These are phyloP conservation scores for Leucophora obtusa DNA, from an alignment of 2,888 invertebrate species.

Conservation along the genomic window DNA sequence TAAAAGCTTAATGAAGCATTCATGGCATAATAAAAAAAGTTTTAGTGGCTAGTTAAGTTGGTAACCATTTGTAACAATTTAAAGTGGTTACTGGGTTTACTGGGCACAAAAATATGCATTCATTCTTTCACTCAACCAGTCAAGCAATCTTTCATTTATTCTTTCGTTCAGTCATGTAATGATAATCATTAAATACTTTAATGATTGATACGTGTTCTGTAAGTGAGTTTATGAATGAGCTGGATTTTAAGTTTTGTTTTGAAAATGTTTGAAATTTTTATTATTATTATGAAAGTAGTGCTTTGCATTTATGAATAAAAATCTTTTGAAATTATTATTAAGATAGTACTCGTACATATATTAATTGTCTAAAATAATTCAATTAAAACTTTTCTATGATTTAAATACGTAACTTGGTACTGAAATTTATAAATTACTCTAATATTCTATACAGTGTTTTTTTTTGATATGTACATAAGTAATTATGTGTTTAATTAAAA, in stretches of 20 bases:
- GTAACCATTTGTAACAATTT: constrained; percentile 61
- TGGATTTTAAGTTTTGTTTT: neutral
- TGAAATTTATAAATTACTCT: too few species aligned
- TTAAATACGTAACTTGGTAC: too few species aligned
- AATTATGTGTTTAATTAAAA: too few species aligned
- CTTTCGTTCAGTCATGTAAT: constrained; percentile 42
- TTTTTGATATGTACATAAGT: too few species aligned
- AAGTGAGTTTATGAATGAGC: neutral
- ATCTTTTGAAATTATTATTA: neutral
- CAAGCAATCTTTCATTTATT: constrained; percentile 27
- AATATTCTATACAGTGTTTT: too few species aligned
- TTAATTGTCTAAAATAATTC: neutral
- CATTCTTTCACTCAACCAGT: neutral
- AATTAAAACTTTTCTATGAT: too few species aligned
- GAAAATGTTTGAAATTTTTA: neutral
- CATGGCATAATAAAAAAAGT: constrained; percentile 62
- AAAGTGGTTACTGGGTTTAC: constrained; percentile 57
- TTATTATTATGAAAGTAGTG: too few species aligned
- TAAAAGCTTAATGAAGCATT: constrained; percentile 65
- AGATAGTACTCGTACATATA: neutral
- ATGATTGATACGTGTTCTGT: constrained; percentile 42
- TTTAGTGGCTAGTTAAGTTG: constrained; percentile 64
- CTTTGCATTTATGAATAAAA: too few species aligned
- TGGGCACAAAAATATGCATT: constrained; percentile 23
- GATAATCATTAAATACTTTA: constrained; percentile 52